Evolutionary conservation across 1,140 invertebrate species (phyloP).

Genomic region (Chelonus insularis): DNA sequence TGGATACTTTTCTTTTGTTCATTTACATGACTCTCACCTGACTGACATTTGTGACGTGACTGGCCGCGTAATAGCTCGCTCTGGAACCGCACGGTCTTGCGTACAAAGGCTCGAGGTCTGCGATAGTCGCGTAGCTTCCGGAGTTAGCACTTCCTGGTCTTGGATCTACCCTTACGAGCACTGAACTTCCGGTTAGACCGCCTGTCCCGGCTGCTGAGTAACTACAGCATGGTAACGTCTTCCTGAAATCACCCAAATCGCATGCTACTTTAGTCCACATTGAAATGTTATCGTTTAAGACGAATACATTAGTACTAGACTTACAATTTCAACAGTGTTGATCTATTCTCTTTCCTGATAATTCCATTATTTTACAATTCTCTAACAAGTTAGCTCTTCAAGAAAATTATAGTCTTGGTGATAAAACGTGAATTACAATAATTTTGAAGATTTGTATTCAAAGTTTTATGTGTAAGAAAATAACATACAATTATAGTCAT

Average conservation of each 20-base stretch:
- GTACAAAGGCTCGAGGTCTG: constrained; percentile 68
- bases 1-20: constrained; percentile 8
- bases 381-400: too few relatives aligned
- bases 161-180: constrained; percentile 70
- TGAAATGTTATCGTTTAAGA: neutral
- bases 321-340: too few relatives aligned
- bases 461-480: too few relatives aligned
- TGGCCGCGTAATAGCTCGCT: constrained; percentile 67
- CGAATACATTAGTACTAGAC: too few relatives aligned
- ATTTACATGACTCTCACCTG: constrained; percentile 63
- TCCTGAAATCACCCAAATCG: constrained; percentile 51
- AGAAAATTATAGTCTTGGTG: too few relatives aligned
- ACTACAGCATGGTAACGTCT: constrained; percentile 58
- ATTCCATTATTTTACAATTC: too few relatives aligned
- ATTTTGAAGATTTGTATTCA: too few relatives aligned
- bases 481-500: too few relatives aligned
- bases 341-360: too few relatives aligned
- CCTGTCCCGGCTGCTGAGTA: constrained; percentile 56
- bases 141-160: constrained; percentile 73
- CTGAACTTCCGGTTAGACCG: constrained; percentile 58
- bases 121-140: constrained; percentile 79
- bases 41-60: constrained; percentile 61
- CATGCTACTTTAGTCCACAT: constrained; percentile 11
- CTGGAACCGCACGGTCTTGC: constrained; percentile 62
- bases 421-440: too few relatives aligned